phyloP scores from a whole-genome alignment of 1,140 invertebrate genomes.

The Ooceraea biroi region DNA sequence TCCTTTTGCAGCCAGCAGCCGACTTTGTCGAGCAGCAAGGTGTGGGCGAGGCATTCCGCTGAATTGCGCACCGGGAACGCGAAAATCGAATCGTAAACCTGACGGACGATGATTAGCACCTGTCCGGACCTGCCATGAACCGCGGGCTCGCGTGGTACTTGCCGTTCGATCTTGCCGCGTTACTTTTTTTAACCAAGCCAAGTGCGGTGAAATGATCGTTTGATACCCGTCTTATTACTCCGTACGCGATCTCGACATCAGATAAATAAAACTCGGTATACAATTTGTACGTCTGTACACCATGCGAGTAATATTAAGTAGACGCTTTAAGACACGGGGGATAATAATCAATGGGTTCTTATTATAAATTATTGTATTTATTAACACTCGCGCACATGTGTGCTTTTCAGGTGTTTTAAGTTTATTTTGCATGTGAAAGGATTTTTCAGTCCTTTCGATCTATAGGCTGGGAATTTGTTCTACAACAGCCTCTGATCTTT shows the following conservation, averaged over 20 bases:
- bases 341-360: too few species aligned
- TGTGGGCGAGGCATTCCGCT: slow-evolving; percentile 39
- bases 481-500: neutral
- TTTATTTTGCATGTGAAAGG: neutral
- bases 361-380: neutral
- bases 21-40: slow-evolving; percentile 19
- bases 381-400: too few species aligned
- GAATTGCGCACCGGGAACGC: slow-evolving; percentile 46
- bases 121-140: neutral
- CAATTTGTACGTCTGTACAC: neutral
- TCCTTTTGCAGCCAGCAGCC: slow-evolving; percentile 55
- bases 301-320: neutral
- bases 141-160: too few species aligned
- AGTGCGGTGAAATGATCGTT: neutral
- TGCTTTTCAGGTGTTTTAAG: neutral
- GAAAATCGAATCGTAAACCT: slow-evolving; percentile 12
- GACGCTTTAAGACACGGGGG: neutral
- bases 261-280: neutral
- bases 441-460: neutral
- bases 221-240: neutral
- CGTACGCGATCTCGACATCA: neutral
- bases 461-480: neutral
- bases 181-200: too few species aligned
- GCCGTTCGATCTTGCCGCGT: too few species aligned
- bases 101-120: neutral